Percentiles rank a stretch among this genome's conserved stretches.
These are phyloP conservation scores for Heteropelma amictum DNA, from an alignment of 2,888 invertebrate genomes.

Conservation along the genomic window DNA sequence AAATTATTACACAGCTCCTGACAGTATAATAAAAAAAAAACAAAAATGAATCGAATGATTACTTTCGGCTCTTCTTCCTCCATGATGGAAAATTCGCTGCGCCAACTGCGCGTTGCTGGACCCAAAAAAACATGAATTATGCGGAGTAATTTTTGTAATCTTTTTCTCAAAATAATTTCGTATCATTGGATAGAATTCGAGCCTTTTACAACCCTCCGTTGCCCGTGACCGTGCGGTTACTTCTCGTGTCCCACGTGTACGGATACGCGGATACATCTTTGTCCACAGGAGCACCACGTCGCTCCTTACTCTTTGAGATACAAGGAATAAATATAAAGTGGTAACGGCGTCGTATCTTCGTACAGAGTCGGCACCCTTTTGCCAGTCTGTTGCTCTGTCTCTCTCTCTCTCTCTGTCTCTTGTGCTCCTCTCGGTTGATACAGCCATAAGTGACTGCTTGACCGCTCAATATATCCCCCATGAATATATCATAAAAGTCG, in stretches of 20 bases:
- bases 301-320: slow-evolving; percentile 8
- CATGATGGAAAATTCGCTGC: too few relatives aligned
- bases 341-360: slow-evolving; percentile 34
- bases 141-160: too few relatives aligned
- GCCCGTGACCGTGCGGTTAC: neutral
- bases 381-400: slow-evolving; percentile 40
- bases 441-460: slow-evolving; percentile 58
- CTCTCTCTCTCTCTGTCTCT: slow-evolving; percentile 13
- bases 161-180: too few relatives aligned
- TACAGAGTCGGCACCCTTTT: too few relatives aligned
- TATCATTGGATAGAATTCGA: too few relatives aligned
- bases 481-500: slow-evolving; percentile 64
- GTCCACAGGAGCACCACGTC: slow-evolving; percentile 29
- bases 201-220: neutral
- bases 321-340: slow-evolving; percentile 32
- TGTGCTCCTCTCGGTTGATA: slow-evolving; percentile 43
- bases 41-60: too few relatives aligned
- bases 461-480: slow-evolving; percentile 61
- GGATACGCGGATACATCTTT: neutral
- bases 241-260: neutral
- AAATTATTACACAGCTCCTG: too few relatives aligned
- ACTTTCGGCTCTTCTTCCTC: too few relatives aligned
- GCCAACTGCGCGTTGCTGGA: too few relatives aligned
- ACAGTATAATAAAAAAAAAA: too few relatives aligned
- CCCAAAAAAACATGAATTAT: too few relatives aligned